phyloP scores from a whole-genome alignment of 2,888 invertebrate species.

The Hydriomena furcata region DNA sequence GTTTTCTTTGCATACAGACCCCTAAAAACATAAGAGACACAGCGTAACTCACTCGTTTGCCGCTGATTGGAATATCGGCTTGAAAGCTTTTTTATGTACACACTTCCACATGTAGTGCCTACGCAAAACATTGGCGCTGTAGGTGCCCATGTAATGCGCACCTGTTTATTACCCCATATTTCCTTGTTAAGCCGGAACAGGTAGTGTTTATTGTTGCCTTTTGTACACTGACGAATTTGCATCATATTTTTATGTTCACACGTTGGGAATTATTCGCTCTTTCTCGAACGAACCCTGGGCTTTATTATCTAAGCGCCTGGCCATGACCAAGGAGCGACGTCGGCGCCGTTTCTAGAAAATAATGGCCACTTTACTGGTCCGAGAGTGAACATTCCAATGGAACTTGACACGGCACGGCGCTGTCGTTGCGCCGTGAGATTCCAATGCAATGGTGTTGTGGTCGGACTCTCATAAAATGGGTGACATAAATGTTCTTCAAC shows the following conservation, averaged over 20 bases:
- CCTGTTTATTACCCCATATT: slow-evolving; percentile 48
- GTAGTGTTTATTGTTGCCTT: slow-evolving; percentile 34
- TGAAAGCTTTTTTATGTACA: slow-evolving; percentile 69
- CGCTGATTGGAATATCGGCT: slow-evolving; percentile 62
- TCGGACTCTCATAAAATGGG: too few species aligned
- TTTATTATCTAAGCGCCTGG: too few species aligned
- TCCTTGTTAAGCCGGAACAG: slow-evolving; percentile 33
- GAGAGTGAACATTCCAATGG: too few species aligned
- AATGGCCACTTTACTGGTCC: too few species aligned
- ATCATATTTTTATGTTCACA: slow-evolving; percentile 9
- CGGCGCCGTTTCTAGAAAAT: too few species aligned
- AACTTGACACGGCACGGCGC: too few species aligned
- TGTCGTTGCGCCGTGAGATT: too few species aligned
- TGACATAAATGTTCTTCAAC: too few species aligned
- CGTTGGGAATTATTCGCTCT: neutral
- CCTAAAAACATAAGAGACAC: slow-evolving; percentile 54
- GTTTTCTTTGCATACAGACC: slow-evolving; percentile 24
- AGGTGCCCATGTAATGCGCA: slow-evolving; percentile 46
- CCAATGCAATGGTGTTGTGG: too few species aligned
- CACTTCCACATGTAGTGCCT: slow-evolving; percentile 56
- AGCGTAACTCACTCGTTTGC: slow-evolving; percentile 56
- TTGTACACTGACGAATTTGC: slow-evolving; percentile 28
- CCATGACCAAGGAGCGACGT: too few species aligned
- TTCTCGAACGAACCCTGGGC: too few species aligned
- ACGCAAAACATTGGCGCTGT: slow-evolving; percentile 48